phyloP scores from a whole-genome alignment of 2,888 invertebrate genomes.

The Epinotia ramella region DNA sequence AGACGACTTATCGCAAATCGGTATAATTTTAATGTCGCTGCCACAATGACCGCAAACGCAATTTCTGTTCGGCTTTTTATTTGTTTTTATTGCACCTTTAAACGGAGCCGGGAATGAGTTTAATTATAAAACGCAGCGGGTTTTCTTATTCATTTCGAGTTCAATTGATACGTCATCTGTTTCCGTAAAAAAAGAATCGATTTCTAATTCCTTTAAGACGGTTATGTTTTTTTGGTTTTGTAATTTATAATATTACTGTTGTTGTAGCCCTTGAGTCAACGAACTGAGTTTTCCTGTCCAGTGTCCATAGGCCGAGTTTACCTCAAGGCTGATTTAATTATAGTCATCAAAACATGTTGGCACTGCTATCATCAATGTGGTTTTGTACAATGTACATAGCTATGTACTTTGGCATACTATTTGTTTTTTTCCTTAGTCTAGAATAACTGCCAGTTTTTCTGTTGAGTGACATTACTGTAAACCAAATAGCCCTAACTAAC shows the following conservation, averaged over 20 bases:
- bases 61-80: slow-evolving; percentile 29
- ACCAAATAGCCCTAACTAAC: neutral
- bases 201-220: slow-evolving; percentile 36
- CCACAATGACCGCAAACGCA: slow-evolving; percentile 38
- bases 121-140: slow-evolving; percentile 45
- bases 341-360: slow-evolving; percentile 32
- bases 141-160: slow-evolving; percentile 39
- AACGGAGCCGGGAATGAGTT: slow-evolving; percentile 31
- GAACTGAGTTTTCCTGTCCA: slow-evolving; percentile 33
- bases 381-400: neutral
- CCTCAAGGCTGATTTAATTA: slow-evolving; percentile 32
- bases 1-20: slow-evolving; percentile 45
- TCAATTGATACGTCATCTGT: slow-evolving; percentile 46
- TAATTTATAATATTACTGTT: neutral
- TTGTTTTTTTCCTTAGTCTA: slow-evolving; percentile 15
- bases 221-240: slow-evolving; percentile 3
- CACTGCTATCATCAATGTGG: slow-evolving; percentile 32
- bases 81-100: slow-evolving; percentile 23
- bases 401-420: neutral
- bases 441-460: slow-evolving; percentile 11
- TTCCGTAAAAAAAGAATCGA: slow-evolving; percentile 38
- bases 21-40: slow-evolving; percentile 38
- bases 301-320: slow-evolving; percentile 17
- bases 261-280: slow-evolving; percentile 10
- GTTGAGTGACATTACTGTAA: slow-evolving; percentile 5